Conservation (phyloP, 1,140 invertebrate genomes). For the Aleiodes sp. region DNA sequence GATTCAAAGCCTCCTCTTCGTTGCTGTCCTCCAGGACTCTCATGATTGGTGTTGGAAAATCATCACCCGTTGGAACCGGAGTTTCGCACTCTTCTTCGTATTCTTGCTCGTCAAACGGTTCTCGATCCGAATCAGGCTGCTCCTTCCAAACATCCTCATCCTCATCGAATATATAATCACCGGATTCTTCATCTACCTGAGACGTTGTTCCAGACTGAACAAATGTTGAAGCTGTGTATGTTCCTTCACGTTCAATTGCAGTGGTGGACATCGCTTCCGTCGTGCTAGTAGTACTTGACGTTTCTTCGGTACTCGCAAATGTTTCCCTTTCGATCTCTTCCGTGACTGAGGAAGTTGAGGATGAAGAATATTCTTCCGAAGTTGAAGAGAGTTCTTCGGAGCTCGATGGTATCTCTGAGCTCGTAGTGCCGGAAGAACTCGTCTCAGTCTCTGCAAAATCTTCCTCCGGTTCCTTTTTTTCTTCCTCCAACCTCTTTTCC, state of each 20-base stretch:
- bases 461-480: conserved; percentile 19
- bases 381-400: neutral
- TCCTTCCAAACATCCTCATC: conserved; percentile 39
- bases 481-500: conserved; percentile 17
- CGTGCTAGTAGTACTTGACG: neutral
- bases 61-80: neutral
- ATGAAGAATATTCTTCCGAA: neutral
- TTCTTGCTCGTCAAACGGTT: neutral
- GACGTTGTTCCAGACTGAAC: neutral
- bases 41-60: neutral
- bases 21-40: too few species aligned
- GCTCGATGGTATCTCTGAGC: neutral
- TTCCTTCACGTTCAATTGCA: neutral
- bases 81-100: neutral
- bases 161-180: conserved; percentile 31
- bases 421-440: neutral
- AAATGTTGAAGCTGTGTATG: neutral
- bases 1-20: too few species aligned
- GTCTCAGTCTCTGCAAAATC: conserved; percentile 3
- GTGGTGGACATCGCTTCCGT: neutral
- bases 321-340: too few species aligned
- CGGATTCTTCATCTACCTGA: neutral
- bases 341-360: too few species aligned
- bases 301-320: too few species aligned
- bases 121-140: conserved; percentile 3